These are phyloP conservation scores for Tiliqua scincoides DNA, from an alignment of 2,113 vertebrate species.

Conservation along the genomic window DNA sequence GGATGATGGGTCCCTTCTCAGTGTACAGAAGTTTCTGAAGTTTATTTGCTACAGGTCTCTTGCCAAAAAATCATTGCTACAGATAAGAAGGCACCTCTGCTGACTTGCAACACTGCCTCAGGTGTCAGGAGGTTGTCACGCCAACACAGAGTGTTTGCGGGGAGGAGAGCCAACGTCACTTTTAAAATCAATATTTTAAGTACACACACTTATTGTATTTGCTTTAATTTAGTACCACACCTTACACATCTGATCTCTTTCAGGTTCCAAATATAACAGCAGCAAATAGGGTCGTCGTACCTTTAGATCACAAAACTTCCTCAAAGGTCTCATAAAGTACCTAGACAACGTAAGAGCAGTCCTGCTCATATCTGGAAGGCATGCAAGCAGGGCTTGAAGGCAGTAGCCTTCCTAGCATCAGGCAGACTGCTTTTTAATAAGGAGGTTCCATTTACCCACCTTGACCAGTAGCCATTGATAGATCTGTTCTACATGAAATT, in stretches of 20 bases:
- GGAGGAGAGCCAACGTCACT: background rate
- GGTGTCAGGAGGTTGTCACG: constrained; percentile 30
- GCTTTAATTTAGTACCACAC: background rate
- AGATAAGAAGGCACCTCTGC: background rate
- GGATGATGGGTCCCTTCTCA: background rate
- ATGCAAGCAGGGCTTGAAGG: too few relatives aligned
- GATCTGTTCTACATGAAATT: too few relatives aligned
- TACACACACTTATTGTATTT: background rate
- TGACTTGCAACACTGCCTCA: background rate
- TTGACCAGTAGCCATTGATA: too few relatives aligned
- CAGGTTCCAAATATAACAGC: background rate
- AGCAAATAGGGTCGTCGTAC: too few relatives aligned
- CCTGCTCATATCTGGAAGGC: too few relatives aligned
- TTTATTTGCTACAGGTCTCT: constrained; percentile 11
- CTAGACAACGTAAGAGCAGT: too few relatives aligned
- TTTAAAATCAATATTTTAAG: background rate
- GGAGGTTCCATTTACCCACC: too few relatives aligned
- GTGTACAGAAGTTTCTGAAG: fast-evolving
- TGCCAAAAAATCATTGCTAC: constrained; percentile 9
- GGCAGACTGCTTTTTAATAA: too few relatives aligned
- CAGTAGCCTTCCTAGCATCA: too few relatives aligned
- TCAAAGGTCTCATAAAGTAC: too few relatives aligned
- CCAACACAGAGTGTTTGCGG: background rate
- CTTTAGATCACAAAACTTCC: background rate
- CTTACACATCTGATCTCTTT: background rate